Percentiles rank a stretch among this genome's conserved stretches.
Evolutionary conservation across 2,797 vertebrate species (phyloP).

Genomic region (Cynodonichthys magdalenae): DNA sequence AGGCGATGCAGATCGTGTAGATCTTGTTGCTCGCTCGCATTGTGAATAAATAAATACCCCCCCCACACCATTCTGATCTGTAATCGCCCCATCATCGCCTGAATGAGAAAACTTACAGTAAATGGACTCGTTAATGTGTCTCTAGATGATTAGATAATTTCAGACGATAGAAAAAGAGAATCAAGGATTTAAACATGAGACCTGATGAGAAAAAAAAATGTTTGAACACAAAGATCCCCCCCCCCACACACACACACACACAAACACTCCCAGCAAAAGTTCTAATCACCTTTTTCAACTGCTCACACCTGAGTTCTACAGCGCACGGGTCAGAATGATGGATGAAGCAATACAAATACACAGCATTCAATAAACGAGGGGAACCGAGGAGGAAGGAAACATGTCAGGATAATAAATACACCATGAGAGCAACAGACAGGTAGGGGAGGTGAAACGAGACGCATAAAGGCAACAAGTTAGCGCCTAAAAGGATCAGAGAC

Average conservation of each 20-base stretch:
- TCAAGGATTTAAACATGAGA: no score
- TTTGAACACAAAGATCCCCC: no score
- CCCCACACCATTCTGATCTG: constrained; percentile 12
- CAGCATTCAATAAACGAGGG: constrained; percentile 41
- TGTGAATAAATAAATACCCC: constrained; percentile 1
- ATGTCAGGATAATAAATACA: constrained; percentile 40
- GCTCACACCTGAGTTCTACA: constrained; percentile 26
- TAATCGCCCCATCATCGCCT: constrained; percentile 28
- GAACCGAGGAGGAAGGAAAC: constrained; percentile 11
- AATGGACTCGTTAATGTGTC: constrained; percentile 27
- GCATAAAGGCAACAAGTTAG: constrained; percentile 3
- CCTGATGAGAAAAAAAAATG: constrained; percentile 4
- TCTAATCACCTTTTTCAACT: constrained; percentile 43
- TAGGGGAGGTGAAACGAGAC: constrained; percentile 7
- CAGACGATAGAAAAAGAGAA: neutral
- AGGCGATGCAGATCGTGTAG: no score
- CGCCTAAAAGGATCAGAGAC: no score
- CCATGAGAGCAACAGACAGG: constrained; percentile 9
- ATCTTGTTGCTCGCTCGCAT: no score
- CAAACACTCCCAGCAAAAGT: constrained; percentile 31
- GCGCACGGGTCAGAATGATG: constrained; percentile 57
- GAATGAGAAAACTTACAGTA: constrained; percentile 40
- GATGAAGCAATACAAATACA: constrained; percentile 57
- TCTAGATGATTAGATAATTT: constrained; percentile 38
- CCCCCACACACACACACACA: constrained; percentile 9